Evolutionary conservation across 2,797 vertebrate species (phyloP).

Genomic region (Columba guinea): DNA sequence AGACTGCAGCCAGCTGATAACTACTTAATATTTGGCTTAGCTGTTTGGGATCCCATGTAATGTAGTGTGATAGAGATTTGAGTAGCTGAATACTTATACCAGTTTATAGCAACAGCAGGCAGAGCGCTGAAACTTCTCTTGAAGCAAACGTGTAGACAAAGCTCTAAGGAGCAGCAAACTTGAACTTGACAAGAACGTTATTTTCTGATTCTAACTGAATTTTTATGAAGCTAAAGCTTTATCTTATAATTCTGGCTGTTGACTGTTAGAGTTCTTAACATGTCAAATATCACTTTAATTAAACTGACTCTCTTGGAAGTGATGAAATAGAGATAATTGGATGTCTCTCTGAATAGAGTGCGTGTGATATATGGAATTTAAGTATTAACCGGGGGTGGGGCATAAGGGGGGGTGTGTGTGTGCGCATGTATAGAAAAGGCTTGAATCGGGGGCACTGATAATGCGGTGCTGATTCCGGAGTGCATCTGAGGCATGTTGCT

Average conservation of each 20-base stretch:
- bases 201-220: neutral
- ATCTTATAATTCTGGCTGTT: neutral
- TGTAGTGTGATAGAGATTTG: neutral
- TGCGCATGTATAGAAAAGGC: slow-evolving; percentile 46
- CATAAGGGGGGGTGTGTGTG: neutral
- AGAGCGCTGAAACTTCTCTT: neutral
- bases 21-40: rapidly evolving
- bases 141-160: neutral
- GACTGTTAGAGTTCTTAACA: neutral
- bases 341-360: slow-evolving; percentile 67
- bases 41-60: neutral
- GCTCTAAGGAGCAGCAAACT: neutral
- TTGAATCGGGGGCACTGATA: slow-evolving; percentile 83
- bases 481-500: slow-evolving; percentile 94
- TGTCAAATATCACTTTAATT: neutral
- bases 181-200: neutral
- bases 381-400: neutral
- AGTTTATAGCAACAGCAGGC: neutral
- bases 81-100: neutral
- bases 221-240: neutral
- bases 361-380: neutral
- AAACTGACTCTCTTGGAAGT: slow-evolving; percentile 80
- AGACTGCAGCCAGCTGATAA: rapidly evolving
- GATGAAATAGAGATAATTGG: slow-evolving; percentile 87
- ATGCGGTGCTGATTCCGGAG: slow-evolving; percentile 87